These are phyloP conservation scores for Muscicapa striata DNA, from an alignment of 2,797 vertebrate species.

Conservation along the genomic window DNA sequence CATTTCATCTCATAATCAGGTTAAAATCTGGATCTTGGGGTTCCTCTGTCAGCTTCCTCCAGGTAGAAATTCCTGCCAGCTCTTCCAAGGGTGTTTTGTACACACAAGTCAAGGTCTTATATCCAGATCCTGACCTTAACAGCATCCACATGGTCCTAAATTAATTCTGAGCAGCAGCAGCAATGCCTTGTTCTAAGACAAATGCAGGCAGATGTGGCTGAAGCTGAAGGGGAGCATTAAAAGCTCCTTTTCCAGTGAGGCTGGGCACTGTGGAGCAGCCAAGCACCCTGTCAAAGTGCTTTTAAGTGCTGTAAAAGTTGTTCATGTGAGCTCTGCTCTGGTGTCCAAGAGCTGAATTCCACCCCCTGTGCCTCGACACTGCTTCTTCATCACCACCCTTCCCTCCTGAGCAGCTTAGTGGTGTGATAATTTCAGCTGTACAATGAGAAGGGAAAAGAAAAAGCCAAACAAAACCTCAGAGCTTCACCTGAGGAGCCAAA, in stretches of 20 bases:
- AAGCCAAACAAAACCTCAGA: background rate
- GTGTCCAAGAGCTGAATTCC: background rate
- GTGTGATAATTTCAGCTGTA: background rate
- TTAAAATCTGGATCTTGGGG: background rate
- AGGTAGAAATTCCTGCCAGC: background rate
- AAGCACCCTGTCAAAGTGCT: background rate
- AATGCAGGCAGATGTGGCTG: background rate
- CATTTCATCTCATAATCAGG: background rate
- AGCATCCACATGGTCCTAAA: background rate
- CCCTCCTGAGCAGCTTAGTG: background rate
- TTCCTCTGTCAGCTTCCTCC: background rate
- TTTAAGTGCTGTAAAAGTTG: background rate
- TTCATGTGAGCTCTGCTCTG: background rate
- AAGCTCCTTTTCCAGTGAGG: background rate
- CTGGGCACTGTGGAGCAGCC: background rate
- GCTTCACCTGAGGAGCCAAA: background rate
- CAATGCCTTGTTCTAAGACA: background rate
- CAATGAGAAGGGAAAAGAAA: background rate
- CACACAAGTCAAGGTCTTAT: background rate
- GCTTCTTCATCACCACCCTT: background rate
- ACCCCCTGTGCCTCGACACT: background rate
- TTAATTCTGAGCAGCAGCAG: background rate
- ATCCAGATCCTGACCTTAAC: background rate
- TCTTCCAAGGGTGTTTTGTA: background rate
- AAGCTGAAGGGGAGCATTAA: background rate